Conservation (phyloP, 2,113 vertebrate species). For the Gallinago jamesoni region DNA sequence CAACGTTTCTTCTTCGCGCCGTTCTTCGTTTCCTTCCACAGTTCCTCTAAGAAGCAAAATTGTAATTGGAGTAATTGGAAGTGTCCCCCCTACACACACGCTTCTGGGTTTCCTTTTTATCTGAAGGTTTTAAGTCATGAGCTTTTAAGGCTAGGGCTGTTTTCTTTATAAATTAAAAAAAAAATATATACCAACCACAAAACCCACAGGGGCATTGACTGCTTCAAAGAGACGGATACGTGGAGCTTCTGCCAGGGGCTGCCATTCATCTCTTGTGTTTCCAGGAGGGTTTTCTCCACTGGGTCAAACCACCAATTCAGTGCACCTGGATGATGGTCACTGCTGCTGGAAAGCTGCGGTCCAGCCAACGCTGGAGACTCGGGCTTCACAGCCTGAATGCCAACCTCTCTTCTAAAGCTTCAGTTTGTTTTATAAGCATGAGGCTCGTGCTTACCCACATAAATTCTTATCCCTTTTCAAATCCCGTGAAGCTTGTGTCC, state of each 20-base stretch:
- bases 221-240: not conserved
- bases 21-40: not conserved
- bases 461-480: not conserved
- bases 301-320: not conserved
- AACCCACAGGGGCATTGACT: not conserved
- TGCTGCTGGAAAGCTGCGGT: not conserved
- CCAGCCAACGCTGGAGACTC: not conserved
- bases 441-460: not conserved
- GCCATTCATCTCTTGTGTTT: not conserved
- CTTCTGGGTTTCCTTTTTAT: not conserved
- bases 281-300: not conserved
- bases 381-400: not conserved
- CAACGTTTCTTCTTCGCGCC: not conserved
- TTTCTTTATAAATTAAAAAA: not conserved
- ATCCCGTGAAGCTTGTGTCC: not conserved
- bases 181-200: not conserved
- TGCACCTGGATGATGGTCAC: not conserved
- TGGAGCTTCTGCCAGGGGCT: not conserved
- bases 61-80: not conserved
- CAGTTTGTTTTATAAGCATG: not conserved
- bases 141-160: not conserved
- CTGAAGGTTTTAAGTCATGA: not conserved
- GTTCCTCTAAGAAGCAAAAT: not conserved
- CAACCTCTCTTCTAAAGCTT: not conserved
- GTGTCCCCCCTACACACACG: not conserved